Base-by-base conservation (phyloP, 2,888 invertebrate genomes). In the Nomada flava region DNA sequence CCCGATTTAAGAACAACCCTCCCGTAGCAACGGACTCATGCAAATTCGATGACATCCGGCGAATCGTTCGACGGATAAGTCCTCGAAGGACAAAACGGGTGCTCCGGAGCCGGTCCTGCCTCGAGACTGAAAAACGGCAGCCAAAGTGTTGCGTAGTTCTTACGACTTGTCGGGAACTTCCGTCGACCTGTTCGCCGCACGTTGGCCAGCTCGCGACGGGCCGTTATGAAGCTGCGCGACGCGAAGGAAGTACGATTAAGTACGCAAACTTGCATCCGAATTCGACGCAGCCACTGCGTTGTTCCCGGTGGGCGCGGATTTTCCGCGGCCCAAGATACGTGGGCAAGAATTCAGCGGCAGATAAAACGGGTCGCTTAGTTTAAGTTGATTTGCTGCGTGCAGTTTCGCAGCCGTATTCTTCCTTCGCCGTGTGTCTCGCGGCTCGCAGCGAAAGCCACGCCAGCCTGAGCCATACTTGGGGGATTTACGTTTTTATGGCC, bases 81-180 rank as follows among this genome's bases (percentile, higher is more conserved):
- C 83, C 75, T 59, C 76, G 76, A 63, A 76, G 71, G 76, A 72
- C 72, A 60, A 64, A 64, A 80, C 78, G 73, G 72, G 36, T 7
- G 67, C 76, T 85, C 75, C 67, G 67, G 42, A 7, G 44, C 20
- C 55, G 79, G 23, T 13, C 50, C 52, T 23, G 72, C 76, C 77
- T 75, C 67, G 26, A 23, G 20, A n/a, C 67, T 72, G 71, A 83
- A 85, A 36, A 89, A 87, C 86, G 86, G 85, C 64, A 77, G 68
- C 67, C 73, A 86, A 7, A 20, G 23, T 87, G 88, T 90, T 88
- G 87, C 84, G 76, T 86, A 87, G 82, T 89, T 88, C 89, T 78
- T 77, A 72, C 79, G 86, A 88, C 87, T 90, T 87, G 87, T 86
- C 87, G 82, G 15, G 50, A 82, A 88, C 83, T 87, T 87, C 84